Evolutionary conservation across 2,888 invertebrate species (phyloP).

Genomic region (Zygothrica quintamaculata): DNA sequence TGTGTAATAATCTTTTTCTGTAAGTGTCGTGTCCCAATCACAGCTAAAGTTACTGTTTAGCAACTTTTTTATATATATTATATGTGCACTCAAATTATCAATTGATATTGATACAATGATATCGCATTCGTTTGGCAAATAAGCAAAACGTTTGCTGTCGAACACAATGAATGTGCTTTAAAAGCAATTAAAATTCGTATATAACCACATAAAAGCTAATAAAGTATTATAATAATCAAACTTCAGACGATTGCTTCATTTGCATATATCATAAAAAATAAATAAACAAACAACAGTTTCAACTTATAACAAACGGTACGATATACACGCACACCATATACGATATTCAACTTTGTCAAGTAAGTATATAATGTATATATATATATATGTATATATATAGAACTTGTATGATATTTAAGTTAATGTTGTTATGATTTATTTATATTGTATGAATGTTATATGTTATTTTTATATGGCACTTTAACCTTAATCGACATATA

Average conservation of each 20-base stretch:
- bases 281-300: conserved; percentile 28
- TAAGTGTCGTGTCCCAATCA: conserved; percentile 63
- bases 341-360: conserved; percentile 26
- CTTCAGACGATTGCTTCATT: conserved; percentile 47
- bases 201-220: conserved; percentile 50
- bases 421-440: neutral
- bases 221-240: conserved; percentile 47
- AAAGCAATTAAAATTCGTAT: conserved; percentile 61
- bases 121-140: conserved; percentile 33
- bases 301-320: conserved; percentile 8
- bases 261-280: conserved; percentile 49
- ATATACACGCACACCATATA: neutral
- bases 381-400: conserved; percentile 12
- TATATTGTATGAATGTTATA: no score
- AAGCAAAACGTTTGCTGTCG: conserved; percentile 64
- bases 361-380: conserved; percentile 33
- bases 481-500: no score
- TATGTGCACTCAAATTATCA: conserved; percentile 54
- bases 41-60: conserved; percentile 16
- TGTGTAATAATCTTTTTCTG: conserved; percentile 41
- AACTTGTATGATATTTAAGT: conserved; percentile 23
- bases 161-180: conserved; percentile 66
- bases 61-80: conserved; percentile 49
- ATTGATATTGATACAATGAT: conserved; percentile 31
- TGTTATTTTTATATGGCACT: neutral